Evolutionary conservation across 2,888 invertebrate genomes (phyloP).

Genomic region (Noctua pronuba): DNA sequence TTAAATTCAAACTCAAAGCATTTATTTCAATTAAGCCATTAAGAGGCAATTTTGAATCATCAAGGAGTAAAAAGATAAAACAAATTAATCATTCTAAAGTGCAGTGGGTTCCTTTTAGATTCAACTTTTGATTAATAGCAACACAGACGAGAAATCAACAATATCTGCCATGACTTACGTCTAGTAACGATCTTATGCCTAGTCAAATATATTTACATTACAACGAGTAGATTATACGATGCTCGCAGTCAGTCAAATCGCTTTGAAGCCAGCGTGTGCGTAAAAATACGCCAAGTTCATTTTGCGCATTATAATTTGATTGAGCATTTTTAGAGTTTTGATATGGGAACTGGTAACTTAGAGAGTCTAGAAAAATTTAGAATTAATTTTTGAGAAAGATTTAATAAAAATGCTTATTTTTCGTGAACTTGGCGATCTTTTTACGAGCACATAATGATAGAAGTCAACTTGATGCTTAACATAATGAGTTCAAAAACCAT

Average conservation of each 20-base stretch:
- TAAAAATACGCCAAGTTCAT: conserved; percentile 54
- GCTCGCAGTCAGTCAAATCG: conserved; percentile 69
- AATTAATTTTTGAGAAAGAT: not conserved
- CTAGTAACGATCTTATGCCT: conserved; percentile 67
- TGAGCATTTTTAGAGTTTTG: conserved; percentile 32
- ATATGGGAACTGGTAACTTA: conserved; percentile 10
- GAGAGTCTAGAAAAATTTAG: not conserved
- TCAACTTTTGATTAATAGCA: not conserved
- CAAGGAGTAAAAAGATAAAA: not conserved
- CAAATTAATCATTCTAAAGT: not conserved
- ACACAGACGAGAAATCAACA: conserved; percentile 45
- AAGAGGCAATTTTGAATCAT: not conserved
- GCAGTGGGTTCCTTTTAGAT: not conserved
- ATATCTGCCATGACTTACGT: conserved; percentile 51
- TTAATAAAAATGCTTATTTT: not conserved
- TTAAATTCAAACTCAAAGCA: not conserved
- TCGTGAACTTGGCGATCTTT: conserved; percentile 47
- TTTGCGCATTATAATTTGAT: conserved; percentile 17
- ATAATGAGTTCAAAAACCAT: conserved; percentile 40
- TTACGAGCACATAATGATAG: conserved; percentile 53
- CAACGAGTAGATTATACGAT: conserved; percentile 66
- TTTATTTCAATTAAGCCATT: not conserved
- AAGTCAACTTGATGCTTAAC: conserved; percentile 47
- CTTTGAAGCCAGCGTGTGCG: conserved; percentile 59
- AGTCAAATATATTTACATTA: conserved; percentile 69